Evolutionary conservation across 92 coral and sea anemone species (phyloP).

Genomic region (Virgularia gustaviana): DNA sequence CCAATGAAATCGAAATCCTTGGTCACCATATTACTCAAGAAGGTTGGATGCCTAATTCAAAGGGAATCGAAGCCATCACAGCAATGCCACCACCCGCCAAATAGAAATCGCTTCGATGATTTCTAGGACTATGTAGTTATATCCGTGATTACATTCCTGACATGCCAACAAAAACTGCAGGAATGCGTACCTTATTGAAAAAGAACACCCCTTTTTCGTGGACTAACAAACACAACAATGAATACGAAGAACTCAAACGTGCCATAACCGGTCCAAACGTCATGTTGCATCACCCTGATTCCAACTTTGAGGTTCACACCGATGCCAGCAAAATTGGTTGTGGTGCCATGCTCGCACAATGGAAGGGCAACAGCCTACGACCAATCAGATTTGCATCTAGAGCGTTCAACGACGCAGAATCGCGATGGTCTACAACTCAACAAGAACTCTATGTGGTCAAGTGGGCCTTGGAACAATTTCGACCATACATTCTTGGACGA

Average conservation of each 20-base stretch:
- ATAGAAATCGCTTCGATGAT: no score
- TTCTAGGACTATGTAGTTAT: conserved; percentile 23
- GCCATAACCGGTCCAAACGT: conserved; percentile 50
- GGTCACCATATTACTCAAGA: conserved; percentile 24
- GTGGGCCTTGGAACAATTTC: conserved; percentile 43
- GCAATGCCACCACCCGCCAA: no score
- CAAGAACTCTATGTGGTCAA: conserved; percentile 48
- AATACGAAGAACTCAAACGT: conserved; percentile 46
- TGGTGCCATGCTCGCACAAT: conserved; percentile 58
- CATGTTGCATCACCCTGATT: conserved; percentile 52
- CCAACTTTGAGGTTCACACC: conserved; percentile 48
- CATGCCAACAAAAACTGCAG: conserved; percentile 45
- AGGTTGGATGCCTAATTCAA: conserved; percentile 16
- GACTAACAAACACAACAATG: conserved; percentile 44
- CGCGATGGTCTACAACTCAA: conserved; percentile 51
- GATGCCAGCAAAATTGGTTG: conserved; percentile 52
- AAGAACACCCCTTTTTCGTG: conserved; percentile 44
- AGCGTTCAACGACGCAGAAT: conserved; percentile 43
- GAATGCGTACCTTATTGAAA: conserved; percentile 33
- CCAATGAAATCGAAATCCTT: conserved; percentile 14
- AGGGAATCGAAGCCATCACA: no score
- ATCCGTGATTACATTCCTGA: conserved; percentile 37
- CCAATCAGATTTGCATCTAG: conserved; percentile 46
- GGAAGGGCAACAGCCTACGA: conserved; percentile 39
- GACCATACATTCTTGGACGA: conserved; percentile 39